phyloP scores from a whole-genome alignment of 1,140 invertebrate species.

The Epicauta chinensis region DNA sequence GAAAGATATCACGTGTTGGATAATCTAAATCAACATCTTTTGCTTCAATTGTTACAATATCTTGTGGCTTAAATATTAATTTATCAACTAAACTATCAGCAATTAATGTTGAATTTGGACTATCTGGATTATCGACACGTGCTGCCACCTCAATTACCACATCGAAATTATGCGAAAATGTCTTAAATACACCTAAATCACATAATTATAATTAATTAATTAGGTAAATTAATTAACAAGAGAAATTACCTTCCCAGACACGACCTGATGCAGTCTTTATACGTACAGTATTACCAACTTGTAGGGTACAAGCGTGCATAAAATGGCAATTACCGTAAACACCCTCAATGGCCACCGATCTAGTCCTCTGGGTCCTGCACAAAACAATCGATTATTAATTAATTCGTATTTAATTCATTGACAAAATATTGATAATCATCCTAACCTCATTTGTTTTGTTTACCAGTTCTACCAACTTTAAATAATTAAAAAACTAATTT shows the following conservation, averaged over 20 bases:
- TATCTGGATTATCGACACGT: slow-evolving; percentile 58
- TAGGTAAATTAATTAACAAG: background rate
- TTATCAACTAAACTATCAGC: slow-evolving; percentile 69
- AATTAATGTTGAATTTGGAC: slow-evolving; percentile 42
- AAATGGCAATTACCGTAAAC: slow-evolving; percentile 82
- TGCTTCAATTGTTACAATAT: slow-evolving; percentile 73
- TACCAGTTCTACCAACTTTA: background rate
- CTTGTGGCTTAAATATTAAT: slow-evolving; percentile 76
- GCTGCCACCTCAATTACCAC: slow-evolving; percentile 79
- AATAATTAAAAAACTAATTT: background rate
- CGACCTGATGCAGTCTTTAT: slow-evolving; percentile 75
- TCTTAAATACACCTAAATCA: slow-evolving; percentile 63
- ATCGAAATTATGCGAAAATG: slow-evolving; percentile 67
- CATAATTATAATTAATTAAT: slow-evolving; percentile 43
- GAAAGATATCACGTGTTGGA: slow-evolving; percentile 76
- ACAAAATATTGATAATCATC: background rate
- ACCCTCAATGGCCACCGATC: slow-evolving; percentile 63
- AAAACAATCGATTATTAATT: background rate
- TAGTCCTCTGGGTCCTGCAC: slow-evolving; percentile 54
- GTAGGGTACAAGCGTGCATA: slow-evolving; percentile 76
- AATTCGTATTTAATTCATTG: background rate
- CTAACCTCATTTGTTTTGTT: too few species aligned
- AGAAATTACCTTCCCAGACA: slow-evolving; percentile 65
- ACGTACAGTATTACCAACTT: slow-evolving; percentile 75
- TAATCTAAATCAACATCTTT: slow-evolving; percentile 82